Base-by-base conservation (phyloP, 1,140 invertebrate species). In the Bradysia coprophila region DNA sequence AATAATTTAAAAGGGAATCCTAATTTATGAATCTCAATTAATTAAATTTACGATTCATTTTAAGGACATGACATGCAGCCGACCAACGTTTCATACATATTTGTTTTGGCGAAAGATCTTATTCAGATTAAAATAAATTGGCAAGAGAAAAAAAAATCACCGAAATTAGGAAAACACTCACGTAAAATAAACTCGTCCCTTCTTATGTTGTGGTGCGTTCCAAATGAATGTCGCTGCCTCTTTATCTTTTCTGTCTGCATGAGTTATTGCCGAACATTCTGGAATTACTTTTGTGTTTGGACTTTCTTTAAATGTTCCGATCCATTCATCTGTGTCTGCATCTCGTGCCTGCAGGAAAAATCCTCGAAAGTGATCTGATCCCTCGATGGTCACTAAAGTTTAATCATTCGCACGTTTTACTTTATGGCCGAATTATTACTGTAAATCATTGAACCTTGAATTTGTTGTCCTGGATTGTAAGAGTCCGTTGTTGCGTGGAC, bases 281-380 rank as follows among this genome's bases (percentile, higher is more conserved):
- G 76, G 68, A 49, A 81, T 75, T 2, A 72, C 65, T 43, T 78
- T 82, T 0, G 78, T 78, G 49, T 83, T 82, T 1, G 72, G 67
- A 1, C 75, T 75, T 45, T 73, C 63, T 23, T 72, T 63, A 72
- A 77, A 85, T 10, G 68, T 64, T 9, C 82, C 81, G 24, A 83
- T 65, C 76, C 80, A 82, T 45, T 73, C 62, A 46, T 81, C 66
- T 0, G 73, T 74, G 19, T 68, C 61, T 1, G 69, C 66, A 47
- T 83, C 80, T 37, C 80, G 72, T 0, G 79, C 81, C 61, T 84
- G 80, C n/a, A 85, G 56, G 56, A 85, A 79, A 63, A 85, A 83
- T 10, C 81, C 81, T 47, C 79, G 75, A 59, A 84, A 85, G 5
- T 61, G 51, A 15, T 68, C 55, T 0, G 58, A 53, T 0, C 75